Conservation (phyloP, 2,888 invertebrate species). For the Ptychoptera contaminata region DNA sequence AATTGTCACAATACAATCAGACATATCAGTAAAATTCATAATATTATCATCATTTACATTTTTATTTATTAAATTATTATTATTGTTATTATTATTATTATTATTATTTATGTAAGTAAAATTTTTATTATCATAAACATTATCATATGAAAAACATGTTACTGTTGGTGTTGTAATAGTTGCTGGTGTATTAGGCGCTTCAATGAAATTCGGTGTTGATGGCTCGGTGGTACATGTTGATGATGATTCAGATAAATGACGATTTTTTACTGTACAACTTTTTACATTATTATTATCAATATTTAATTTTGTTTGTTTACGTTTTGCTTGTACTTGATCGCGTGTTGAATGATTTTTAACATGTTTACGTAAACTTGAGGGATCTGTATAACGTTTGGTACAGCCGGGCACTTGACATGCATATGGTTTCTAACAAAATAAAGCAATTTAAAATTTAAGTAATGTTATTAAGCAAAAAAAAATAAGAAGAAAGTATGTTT, state of each 20-base stretch:
- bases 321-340: slow-evolving; percentile 11
- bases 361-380: slow-evolving; percentile 83
- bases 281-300: slow-evolving; percentile 8
- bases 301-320: slow-evolving; percentile 9
- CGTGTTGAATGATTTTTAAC: slow-evolving; percentile 59
- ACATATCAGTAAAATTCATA: slow-evolving; percentile 33
- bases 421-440: slow-evolving; percentile 64
- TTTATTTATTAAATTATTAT: slow-evolving; percentile 9
- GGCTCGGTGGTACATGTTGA: neutral
- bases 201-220: neutral
- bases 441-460: slow-evolving; percentile 3
- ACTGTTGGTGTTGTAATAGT: neutral
- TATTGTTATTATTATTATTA: slow-evolving; percentile 19
- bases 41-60: no score
- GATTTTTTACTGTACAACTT: neutral
- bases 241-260: neutral
- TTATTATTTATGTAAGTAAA: neutral
- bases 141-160: neutral
- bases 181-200: neutral
- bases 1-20: slow-evolving; percentile 32
- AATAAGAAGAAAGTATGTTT: neutral
- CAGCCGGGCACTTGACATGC: slow-evolving; percentile 79
- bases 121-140: neutral
- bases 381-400: slow-evolving; percentile 84
- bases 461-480: neutral